phyloP scores from a whole-genome alignment of 1,140 invertebrate genomes.

The Caerostris darwini region DNA sequence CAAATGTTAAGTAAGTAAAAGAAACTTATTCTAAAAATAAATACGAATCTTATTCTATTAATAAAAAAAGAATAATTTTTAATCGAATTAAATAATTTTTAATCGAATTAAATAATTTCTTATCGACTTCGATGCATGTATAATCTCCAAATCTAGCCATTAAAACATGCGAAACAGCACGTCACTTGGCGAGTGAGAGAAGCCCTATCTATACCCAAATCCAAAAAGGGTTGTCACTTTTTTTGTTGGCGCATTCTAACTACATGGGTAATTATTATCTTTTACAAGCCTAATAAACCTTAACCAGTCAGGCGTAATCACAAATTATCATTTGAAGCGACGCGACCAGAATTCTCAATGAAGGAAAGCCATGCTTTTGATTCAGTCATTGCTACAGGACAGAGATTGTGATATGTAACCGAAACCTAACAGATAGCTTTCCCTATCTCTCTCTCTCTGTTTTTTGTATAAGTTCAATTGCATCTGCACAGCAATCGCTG shows the following conservation, averaged over 20 bases:
- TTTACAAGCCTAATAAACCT: constrained; percentile 14
- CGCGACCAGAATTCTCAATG: constrained; percentile 23
- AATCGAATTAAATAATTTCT: no score
- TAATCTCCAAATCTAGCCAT: no score
- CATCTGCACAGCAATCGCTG: constrained; percentile 12
- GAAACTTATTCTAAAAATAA: no score
- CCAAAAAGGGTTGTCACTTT: not conserved
- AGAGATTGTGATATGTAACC: not conserved
- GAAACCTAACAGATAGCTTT: not conserved
- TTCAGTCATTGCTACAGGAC: not conserved
- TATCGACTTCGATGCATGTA: no score
- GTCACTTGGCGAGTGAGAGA: not conserved
- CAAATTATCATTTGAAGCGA: not conserved
- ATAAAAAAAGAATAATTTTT: no score
- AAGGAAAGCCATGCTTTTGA: not conserved
- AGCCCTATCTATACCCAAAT: not conserved
- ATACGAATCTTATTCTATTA: no score
- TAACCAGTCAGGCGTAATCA: constrained; percentile 20
- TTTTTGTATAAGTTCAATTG: constrained; percentile 30
- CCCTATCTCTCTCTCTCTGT: not conserved
- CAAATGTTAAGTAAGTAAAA: no score
- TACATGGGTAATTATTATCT: not conserved
- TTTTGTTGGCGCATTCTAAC: not conserved
- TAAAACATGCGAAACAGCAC: not conserved
- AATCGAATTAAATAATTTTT: no score